phyloP scores from a whole-genome alignment of 2,888 invertebrate genomes.

The Epinotia nisella region DNA sequence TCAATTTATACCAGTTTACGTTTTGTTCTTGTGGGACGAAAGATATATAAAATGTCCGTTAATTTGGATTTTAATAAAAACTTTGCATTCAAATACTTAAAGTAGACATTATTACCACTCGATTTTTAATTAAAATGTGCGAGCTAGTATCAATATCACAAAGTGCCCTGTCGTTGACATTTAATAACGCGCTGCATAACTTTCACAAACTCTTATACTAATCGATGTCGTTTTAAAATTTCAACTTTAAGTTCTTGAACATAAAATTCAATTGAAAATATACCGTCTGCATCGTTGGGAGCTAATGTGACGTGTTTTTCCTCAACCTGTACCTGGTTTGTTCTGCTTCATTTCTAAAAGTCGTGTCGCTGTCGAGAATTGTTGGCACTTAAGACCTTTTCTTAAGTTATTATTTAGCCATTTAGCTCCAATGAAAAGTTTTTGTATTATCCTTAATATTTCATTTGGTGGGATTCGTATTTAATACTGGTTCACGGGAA shows the following conservation, averaged over 20 bases:
- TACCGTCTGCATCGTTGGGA: neutral
- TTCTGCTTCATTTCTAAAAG: neutral
- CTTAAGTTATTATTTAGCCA: constrained; percentile 35
- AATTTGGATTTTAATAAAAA: too few species aligned
- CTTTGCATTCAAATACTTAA: neutral
- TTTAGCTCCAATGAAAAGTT: constrained; percentile 55
- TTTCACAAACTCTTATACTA: neutral
- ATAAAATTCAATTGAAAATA: neutral
- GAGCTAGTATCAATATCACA: constrained; percentile 17
- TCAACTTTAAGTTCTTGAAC: neutral
- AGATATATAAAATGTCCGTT: too few species aligned
- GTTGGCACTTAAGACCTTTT: constrained; percentile 3
- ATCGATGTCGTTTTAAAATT: neutral
- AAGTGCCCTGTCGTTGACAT: constrained; percentile 15
- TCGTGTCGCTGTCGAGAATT: neutral
- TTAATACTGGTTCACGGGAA: constrained; percentile 56
- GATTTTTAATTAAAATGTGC: constrained; percentile 22
- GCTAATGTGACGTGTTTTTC: neutral
- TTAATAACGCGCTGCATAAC: constrained; percentile 17
- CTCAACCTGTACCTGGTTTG: neutral
- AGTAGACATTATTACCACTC: neutral
- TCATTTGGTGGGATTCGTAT: constrained; percentile 63
- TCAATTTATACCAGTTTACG: too few species aligned
- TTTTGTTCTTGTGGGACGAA: too few species aligned
- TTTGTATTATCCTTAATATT: constrained; percentile 69